A percentile compares a stretch with the other conserved stretches of the same genome.
Evolutionary conservation across 2,888 invertebrate genomes (phyloP).

Genomic region (Pachycephus smyrnensis): DNA sequence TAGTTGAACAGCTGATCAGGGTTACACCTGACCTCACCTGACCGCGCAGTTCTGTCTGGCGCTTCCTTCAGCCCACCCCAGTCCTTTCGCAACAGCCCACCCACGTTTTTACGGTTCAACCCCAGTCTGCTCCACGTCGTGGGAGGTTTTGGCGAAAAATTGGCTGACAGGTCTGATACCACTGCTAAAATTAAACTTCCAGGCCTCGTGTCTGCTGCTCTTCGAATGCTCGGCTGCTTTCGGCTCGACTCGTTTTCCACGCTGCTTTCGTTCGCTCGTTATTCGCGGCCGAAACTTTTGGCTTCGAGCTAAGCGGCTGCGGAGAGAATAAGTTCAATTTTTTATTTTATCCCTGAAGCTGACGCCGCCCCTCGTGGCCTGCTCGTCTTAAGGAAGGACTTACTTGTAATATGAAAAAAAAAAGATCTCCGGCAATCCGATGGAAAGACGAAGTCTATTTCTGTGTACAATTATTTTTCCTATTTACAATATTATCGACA

Average conservation of each 20-base stretch:
- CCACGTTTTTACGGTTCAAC: neutral
- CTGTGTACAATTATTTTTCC: neutral
- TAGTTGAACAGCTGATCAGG: neutral
- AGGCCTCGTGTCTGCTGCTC: neutral
- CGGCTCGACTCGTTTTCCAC: neutral
- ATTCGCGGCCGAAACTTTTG: neutral
- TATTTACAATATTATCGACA: neutral
- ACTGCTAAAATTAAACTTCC: neutral
- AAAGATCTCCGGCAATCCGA: neutral
- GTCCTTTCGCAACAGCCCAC: no score
- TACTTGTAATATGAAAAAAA: neutral
- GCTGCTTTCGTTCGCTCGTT: neutral
- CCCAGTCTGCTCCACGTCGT: neutral
- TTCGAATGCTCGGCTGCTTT: neutral
- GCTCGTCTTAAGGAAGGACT: neutral
- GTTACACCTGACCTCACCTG: no score
- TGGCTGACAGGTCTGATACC: neutral
- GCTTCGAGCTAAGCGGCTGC: neutral
- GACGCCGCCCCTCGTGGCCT: no score
- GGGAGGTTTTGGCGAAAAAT: neutral
- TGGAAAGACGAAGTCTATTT: neutral
- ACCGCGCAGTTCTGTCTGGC: neutral
- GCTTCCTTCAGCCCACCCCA: no score
- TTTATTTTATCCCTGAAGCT: neutral
- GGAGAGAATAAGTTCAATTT: neutral